Conservation (phyloP, 2,113 vertebrate genomes). For the Machaerirhynchus nigripectus region DNA sequence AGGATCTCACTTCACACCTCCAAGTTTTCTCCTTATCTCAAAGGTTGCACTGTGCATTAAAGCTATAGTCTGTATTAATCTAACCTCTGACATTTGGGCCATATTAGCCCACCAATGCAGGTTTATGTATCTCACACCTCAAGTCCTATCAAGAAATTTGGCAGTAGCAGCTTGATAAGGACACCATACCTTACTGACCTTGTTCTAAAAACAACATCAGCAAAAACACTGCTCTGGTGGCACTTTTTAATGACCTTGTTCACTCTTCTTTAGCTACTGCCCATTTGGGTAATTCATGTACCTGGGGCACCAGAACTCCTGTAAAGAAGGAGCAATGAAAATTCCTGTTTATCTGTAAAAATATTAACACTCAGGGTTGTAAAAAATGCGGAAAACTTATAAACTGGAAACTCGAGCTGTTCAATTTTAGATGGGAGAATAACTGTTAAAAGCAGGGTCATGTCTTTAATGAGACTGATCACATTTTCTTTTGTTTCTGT, state of each 20-base stretch:
- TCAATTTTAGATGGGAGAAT: not conserved
- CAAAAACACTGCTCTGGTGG: slow-evolving; percentile 33
- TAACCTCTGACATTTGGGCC: slow-evolving; percentile 64
- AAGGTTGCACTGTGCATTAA: slow-evolving; percentile 66
- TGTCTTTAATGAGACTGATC: not conserved
- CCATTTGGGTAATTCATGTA: not conserved
- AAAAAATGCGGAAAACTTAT: not conserved
- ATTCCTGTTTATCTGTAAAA: not conserved
- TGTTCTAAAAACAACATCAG: slow-evolving; percentile 79
- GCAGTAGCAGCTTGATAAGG: slow-evolving; percentile 69
- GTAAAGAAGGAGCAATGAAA: not conserved
- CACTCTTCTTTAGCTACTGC: not conserved
- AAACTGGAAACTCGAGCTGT: not conserved
- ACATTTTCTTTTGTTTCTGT: not conserved
- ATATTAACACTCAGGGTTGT: rapidly evolving
- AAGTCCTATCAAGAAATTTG: slow-evolving; percentile 70
- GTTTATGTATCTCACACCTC: slow-evolving; percentile 81
- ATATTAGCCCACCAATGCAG: slow-evolving; percentile 54
- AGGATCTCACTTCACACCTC: slow-evolving; percentile 75
- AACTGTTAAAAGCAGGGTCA: not conserved
- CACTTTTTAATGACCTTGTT: slow-evolving; percentile 68
- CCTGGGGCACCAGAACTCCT: not conserved
- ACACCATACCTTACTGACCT: slow-evolving; percentile 51
- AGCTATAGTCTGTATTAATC: slow-evolving; percentile 68
- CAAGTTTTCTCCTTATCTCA: slow-evolving; percentile 67